Evolutionary conservation across 2,797 vertebrate genomes (phyloP), one percentile per base, ranked within the genome.

Genomic region (Lycodopsis pacificus): DNA sequence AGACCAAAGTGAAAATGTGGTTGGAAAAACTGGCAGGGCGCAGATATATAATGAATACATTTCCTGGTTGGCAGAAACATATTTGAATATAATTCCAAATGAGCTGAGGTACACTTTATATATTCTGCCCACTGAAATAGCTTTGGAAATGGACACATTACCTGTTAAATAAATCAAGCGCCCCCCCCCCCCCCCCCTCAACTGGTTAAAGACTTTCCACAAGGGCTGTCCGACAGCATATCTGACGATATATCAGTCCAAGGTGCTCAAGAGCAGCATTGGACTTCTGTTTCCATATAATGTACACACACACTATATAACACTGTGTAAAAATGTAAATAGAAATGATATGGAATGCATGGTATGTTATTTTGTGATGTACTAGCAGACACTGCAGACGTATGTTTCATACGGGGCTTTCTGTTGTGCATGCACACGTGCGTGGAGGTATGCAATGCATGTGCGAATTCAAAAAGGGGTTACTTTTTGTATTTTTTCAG

Each of bases 11-110:
- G 76, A 65, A 75, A 81, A 82, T 54, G 57, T 54, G 66, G 40
- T 56, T 34, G 38, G 42, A 42, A 70, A 83, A 82, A 84, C 59
- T 71, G 56, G 49, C 61, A 46, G 66, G 44, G 59, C 13, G 3
- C 74, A 81, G 71, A 80, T 75, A 73, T 78, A 78, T 81, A 84
- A 86, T 87, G 88, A 89, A 89, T 86, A 83, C 63, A 86, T 88
- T 87, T 86, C 80, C 83, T 87, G 84, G 56, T 76, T 56, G 81
- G 58, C 70, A 85, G 79, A 77, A 84, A 83, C 79, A 73, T 86
- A 82, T 89, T 84, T 82, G 72, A 86, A 89, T 85, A 77, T 80
- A 77, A 87, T 89, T 88, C 88, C 75, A 87, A 81, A 82, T 76
- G 67, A 89, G 86, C 66, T 69, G 79, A 63, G 49, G 51, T 63